Percentiles rank a stretch among this genome's conserved stretches.
These are phyloP conservation scores for Dascillus cervinus DNA, from an alignment of 2,888 invertebrate species.

Conservation along the genomic window DNA sequence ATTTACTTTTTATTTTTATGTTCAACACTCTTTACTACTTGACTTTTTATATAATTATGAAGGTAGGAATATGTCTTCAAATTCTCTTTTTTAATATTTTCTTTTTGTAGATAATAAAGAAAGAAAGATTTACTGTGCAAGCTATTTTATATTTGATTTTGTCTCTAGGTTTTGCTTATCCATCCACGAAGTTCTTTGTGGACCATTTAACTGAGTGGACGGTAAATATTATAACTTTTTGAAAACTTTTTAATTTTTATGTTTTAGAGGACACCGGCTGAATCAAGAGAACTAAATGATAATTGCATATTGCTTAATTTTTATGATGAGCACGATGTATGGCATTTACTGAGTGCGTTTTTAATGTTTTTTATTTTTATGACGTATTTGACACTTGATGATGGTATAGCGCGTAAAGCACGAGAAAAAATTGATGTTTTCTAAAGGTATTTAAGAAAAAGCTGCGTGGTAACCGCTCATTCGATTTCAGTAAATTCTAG, in stretches of 20 bases:
- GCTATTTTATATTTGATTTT: slow-evolving; percentile 56
- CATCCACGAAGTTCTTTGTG: slow-evolving; percentile 63
- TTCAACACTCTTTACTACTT: slow-evolving; percentile 74
- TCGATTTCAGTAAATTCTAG: too few relatives aligned
- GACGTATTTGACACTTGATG: slow-evolving; percentile 70
- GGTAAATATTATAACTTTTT: slow-evolving; percentile 34
- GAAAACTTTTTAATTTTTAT: slow-evolving; percentile 4
- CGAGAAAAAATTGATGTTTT: slow-evolving; percentile 65
- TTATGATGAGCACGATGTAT: slow-evolving; percentile 77
- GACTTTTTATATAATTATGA: slow-evolving; percentile 74
- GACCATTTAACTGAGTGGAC: slow-evolving; percentile 62
- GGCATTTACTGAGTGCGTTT: slow-evolving; percentile 74
- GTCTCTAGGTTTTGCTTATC: slow-evolving; percentile 57
- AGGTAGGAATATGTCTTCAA: slow-evolving; percentile 46
- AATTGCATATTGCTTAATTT: slow-evolving; percentile 62
- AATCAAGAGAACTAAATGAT: slow-evolving; percentile 65
- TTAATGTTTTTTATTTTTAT: slow-evolving; percentile 75
- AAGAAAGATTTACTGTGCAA: slow-evolving; percentile 55
- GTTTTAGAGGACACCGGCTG: slow-evolving; percentile 59
- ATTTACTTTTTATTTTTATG: slow-evolving; percentile 70
- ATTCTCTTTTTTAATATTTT: slow-evolving; percentile 19
- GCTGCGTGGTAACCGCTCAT: too few relatives aligned
- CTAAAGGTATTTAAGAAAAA: too few relatives aligned
- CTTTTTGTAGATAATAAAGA: slow-evolving; percentile 51
- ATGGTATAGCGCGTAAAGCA: slow-evolving; percentile 57